A percentile compares a stretch with the other conserved stretches of the same genome.
These are phyloP conservation scores for Dicrurus megarhynchus DNA, from an alignment of 2,113 vertebrate species.

Conservation along the genomic window DNA sequence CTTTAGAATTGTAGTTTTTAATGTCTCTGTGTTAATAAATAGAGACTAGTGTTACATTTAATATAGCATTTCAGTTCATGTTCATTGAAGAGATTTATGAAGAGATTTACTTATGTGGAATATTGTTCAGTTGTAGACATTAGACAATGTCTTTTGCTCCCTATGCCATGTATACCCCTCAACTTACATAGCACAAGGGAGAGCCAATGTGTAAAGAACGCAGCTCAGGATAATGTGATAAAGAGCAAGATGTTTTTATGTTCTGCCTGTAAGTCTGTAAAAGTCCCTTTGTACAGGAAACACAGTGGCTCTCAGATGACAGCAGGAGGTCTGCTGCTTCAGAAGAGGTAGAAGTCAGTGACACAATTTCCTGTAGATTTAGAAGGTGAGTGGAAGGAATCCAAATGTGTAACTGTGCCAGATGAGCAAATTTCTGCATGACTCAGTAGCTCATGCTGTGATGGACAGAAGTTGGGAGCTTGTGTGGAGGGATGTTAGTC, in stretches of 20 bases:
- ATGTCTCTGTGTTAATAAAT: background rate
- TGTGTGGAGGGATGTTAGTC: background rate
- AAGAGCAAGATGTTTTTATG: background rate
- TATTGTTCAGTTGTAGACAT: background rate
- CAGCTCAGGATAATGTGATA: background rate
- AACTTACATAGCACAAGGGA: background rate
- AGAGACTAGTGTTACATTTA: background rate
- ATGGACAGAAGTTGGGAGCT: background rate
- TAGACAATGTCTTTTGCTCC: background rate
- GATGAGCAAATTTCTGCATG: background rate
- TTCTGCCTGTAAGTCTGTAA: background rate
- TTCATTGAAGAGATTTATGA: background rate
- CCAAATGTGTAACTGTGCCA: background rate
- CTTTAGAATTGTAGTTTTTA: background rate
- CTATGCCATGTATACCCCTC: background rate
- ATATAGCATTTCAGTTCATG: background rate
- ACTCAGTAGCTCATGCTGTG: background rate
- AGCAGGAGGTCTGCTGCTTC: background rate
- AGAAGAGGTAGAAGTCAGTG: background rate
- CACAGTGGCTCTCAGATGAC: background rate
- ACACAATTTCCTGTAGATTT: background rate
- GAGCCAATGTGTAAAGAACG: background rate
- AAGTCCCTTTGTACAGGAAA: background rate
- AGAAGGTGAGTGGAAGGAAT: background rate
- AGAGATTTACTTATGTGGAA: background rate